Evolutionary conservation across 2,113 vertebrate genomes (phyloP), one percentile per base, ranked within the genome.

Genomic region (Scolopax mira): DNA sequence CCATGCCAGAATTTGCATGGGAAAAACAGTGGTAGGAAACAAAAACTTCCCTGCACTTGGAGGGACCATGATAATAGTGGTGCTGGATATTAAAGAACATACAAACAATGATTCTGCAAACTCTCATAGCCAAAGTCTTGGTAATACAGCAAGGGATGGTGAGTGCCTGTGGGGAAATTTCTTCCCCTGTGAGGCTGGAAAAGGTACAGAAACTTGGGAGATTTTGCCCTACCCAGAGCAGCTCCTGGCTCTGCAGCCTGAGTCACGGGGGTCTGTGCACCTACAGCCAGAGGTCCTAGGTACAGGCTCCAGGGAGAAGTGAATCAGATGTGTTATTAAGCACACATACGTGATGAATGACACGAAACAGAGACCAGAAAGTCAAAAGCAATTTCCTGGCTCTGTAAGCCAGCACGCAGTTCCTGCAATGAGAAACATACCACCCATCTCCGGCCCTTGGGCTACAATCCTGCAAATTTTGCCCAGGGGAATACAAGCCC

Each of bases 171-270:
- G 4, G 22, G 33, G 46, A 70, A 54, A 12, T 3, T 30, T 39
- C 9, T 61, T 37, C 25, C 49, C 22, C 18, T 1, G 0, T 24
- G 28, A 30, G 28, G 35, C 27, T 82, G 44, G 39, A 51, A 60
- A 85, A 88, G 21, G 28, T 8, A 27, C 35, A 73, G 10, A 16
- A 11, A 14, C 39, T 23, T 44, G 27, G 33, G 70, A 65, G 17
- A 48, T 79, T 30, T 75, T 48, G 10, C 41, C n/a, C 37, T 60
- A 25, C 11, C 2, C 0, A 1, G 31, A 77, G 10, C 14, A 0
- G 0, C 33, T n/a, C 31, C 21, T 31, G 54, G 42, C 24, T 80
- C 64, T 49, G 55, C 78, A 84, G 85, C 31, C 37, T 23, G 28
- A 52, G 42, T 57, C 54, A 15, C 15, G 7, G 33, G 37, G 31